These are phyloP conservation scores for Miichthys miiuy DNA, from an alignment of 2,797 vertebrate genomes.

Conservation along the genomic window DNA sequence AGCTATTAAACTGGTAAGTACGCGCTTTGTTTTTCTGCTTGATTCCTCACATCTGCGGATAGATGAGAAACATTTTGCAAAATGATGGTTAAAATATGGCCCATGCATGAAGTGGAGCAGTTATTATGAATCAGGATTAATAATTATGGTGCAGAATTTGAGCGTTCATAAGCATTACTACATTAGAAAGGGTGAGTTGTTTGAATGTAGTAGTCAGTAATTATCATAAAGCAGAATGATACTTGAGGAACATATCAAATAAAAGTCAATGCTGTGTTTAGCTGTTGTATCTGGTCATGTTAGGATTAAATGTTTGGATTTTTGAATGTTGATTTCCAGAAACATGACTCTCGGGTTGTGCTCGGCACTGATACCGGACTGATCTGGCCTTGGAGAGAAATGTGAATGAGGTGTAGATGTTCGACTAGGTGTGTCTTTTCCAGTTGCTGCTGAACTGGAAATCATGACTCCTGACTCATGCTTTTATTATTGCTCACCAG, in stretches of 20 bases:
- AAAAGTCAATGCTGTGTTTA: no score
- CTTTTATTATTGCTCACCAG: slow-evolving; percentile 52
- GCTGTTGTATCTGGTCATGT: background rate
- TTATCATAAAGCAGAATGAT: background rate
- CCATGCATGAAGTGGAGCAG: background rate
- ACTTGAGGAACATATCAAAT: background rate
- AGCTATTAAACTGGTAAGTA: slow-evolving; percentile 99
- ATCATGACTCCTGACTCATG: slow-evolving; percentile 58
- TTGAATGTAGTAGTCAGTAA: background rate
- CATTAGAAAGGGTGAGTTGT: background rate
- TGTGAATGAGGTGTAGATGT: slow-evolving; percentile 33
- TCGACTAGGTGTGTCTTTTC: slow-evolving; percentile 46
- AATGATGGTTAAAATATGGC: background rate
- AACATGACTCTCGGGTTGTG: background rate
- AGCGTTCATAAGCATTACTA: background rate
- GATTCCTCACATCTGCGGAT: background rate
- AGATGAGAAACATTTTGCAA: background rate
- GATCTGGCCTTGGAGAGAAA: slow-evolving; percentile 31
- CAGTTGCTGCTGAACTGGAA: slow-evolving; percentile 51
- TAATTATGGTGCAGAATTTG: background rate
- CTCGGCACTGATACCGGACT: background rate
- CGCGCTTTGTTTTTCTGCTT: slow-evolving; percentile 4
- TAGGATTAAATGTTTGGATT: no score
- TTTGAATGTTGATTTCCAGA: background rate
- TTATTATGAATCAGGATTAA: background rate